Conservation (phyloP, 1,140 invertebrate species). For the Caerostris darwini region DNA sequence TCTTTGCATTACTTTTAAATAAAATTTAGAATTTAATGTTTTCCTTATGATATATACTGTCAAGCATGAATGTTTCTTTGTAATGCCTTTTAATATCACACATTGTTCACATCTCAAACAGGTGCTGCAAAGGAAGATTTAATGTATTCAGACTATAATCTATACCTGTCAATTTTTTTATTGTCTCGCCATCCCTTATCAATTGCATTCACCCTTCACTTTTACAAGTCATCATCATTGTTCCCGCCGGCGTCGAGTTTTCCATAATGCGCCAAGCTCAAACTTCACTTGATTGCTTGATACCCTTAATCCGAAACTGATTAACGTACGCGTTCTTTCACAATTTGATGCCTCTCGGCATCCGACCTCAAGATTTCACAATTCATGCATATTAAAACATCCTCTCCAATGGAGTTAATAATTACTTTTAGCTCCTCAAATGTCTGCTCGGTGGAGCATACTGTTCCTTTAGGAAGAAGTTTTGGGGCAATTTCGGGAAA, state of each 20-base stretch:
- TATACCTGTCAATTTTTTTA: too few species aligned
- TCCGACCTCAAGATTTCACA: slow-evolving; percentile 15
- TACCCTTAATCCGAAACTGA: slow-evolving; percentile 26
- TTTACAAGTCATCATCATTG: too few species aligned
- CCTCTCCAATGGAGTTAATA: not conserved
- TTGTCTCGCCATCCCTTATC: too few species aligned
- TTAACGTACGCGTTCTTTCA: not conserved
- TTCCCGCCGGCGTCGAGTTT: not conserved
- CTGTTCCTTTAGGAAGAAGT: slow-evolving; percentile 6
- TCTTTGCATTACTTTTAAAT: too few species aligned
- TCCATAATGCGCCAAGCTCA: not conserved
- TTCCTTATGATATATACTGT: too few species aligned
- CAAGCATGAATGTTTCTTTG: too few species aligned
- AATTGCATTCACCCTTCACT: too few species aligned
- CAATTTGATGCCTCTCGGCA: slow-evolving; percentile 7
- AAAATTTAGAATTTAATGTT: too few species aligned
- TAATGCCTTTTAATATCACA: too few species aligned
- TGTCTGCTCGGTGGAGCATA: not conserved
- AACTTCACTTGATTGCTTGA: not conserved
- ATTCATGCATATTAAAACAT: slow-evolving; percentile 43
- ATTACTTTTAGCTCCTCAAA: not conserved
- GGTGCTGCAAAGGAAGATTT: too few species aligned
- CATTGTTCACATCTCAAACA: too few species aligned
- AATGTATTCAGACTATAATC: too few species aligned
- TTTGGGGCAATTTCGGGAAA: not conserved